Conservation (phyloP, 1,140 invertebrate genomes). For the Drosophila takahashii region DNA sequence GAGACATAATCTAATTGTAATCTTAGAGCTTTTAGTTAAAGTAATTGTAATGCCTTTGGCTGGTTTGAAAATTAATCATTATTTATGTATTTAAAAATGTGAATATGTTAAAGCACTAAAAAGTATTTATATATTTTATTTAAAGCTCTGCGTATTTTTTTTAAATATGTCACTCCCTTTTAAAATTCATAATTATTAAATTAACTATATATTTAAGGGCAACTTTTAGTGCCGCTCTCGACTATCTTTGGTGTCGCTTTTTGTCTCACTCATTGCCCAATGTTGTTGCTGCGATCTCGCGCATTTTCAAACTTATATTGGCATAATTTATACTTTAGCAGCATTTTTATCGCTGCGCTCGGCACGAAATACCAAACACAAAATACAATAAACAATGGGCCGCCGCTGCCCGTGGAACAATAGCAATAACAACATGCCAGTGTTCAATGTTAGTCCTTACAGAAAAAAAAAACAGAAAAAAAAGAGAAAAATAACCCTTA, state of each 20-base stretch:
- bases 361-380: conserved; percentile 61
- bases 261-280: conserved; percentile 6
- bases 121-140: no score
- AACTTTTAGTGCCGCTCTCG: not conserved
- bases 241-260: conserved; percentile 7
- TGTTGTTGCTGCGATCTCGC: conserved; percentile 25
- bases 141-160: no score
- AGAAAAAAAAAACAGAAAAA: not conserved
- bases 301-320: conserved; percentile 72
- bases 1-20: no score
- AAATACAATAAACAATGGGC: conserved; percentile 75
- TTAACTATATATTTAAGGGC: not conserved
- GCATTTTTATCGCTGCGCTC: conserved; percentile 81
- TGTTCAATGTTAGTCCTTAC: conserved; percentile 68
- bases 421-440: conserved; percentile 39
- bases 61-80: no score
- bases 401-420: conserved; percentile 38
- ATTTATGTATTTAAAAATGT: no score
- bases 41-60: no score
- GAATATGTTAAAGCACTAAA: no score
- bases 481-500: not conserved
- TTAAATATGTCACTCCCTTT: no score
- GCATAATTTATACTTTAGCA: conserved; percentile 82
- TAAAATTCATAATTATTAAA: no score
- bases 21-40: no score